Evolutionary conservation across 2,888 invertebrate species (phyloP), one percentile per base, ranked within the genome.

Genomic region (Agrilus mali): DNA sequence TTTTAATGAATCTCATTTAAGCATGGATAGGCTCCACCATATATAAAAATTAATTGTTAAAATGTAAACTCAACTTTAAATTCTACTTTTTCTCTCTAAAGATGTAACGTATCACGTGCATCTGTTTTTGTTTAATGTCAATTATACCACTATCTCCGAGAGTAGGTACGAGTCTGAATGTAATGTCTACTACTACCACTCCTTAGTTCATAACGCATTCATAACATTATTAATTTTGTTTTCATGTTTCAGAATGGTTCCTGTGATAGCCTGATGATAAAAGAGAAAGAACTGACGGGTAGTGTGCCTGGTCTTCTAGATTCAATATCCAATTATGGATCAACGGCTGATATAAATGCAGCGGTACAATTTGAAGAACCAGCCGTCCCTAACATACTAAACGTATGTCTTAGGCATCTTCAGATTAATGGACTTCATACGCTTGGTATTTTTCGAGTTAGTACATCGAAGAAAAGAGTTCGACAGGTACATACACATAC

Each of bases 391-490:
- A 74, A 76, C 22, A 73, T 94, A 51, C 80, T 93, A 33, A 74
- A 73, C 44, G 80, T 81, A 49, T 93, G 93, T 61, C 79, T 90
- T 47, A 76, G 78, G 52, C 86, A 92, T 66, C 73, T 94, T 48
- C 81, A 90, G 60, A 72, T 75, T 41, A 75, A 85, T 55, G 93
- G 92, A 20, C 72, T 94, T 36, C 78, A 82, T 57, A 88, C 87
- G 35, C 73, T 90, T 14, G 95, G 95, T 2, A 80, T 95, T 47
- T 95, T 95, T 69, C 76, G 94, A 53, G 90, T 94, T 37, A 89
- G 92, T 50, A 82, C 90, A 32, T 92, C 93, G 4, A 90, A 88
- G 65, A 94, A 92, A 64, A 74, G 93, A 62, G 87, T 92, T 35
- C 75, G 92, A 66, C 89, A 93, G 80, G 88, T 90, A 56, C 8